A percentile compares a stretch with the other conserved stretches of the same genome.
These are phyloP conservation scores for Metallyticus violacea DNA, from an alignment of 2,888 invertebrate species.

Conservation along the genomic window DNA sequence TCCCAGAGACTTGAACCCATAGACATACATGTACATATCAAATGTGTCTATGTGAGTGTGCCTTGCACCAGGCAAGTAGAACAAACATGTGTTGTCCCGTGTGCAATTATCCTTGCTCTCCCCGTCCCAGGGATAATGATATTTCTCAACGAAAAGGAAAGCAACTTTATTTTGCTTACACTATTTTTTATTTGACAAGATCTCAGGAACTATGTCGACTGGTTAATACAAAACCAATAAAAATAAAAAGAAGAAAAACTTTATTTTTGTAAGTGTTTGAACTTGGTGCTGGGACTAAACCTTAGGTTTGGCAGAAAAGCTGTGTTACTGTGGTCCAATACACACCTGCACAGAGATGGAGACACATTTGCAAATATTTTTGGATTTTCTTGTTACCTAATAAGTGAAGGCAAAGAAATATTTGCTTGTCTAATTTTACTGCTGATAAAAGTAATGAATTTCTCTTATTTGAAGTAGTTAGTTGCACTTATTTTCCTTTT, in stretches of 20 bases:
- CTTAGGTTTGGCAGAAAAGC: slow-evolving; percentile 17
- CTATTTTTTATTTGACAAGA: slow-evolving; percentile 31
- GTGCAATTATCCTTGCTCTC: slow-evolving; percentile 1
- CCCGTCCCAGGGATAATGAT: not conserved
- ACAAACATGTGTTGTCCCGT: not conserved
- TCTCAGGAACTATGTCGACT: slow-evolving; percentile 32
- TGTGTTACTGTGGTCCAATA: slow-evolving; percentile 31
- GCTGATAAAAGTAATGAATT: not conserved
- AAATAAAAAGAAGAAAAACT: slow-evolving; percentile 24
- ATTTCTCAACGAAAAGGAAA: not conserved
- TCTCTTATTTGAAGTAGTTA: not conserved
- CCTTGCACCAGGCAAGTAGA: slow-evolving; percentile 5
- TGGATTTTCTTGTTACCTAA: not conserved
- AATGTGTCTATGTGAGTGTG: slow-evolving; percentile 14
- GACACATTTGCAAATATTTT: not conserved
- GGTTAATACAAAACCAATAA: slow-evolving; percentile 18
- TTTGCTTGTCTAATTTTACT: too few relatives aligned
- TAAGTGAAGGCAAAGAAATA: not conserved
- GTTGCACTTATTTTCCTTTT: not conserved
- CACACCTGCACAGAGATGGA: not conserved
- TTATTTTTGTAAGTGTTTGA: slow-evolving; percentile 34
- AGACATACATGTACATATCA: slow-evolving; percentile 26
- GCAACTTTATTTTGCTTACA: slow-evolving; percentile 13
- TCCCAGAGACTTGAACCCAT: not conserved
- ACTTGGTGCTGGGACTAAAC: slow-evolving; percentile 29